Conservation (phyloP, 2,888 invertebrate species). For the Eumerus sabulonum region DNA sequence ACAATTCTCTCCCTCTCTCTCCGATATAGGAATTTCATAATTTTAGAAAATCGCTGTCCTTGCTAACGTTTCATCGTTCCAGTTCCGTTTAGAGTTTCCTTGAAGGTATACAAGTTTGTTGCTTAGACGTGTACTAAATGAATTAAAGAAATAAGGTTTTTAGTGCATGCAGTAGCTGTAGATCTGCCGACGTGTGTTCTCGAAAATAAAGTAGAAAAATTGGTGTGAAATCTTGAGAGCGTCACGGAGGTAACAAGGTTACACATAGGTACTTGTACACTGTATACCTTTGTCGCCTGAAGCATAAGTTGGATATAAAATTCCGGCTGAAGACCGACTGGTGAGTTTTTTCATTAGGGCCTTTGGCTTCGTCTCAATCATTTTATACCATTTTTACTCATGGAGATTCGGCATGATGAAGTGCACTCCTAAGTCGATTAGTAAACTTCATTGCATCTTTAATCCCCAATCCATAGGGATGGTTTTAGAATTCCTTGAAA, state of each 20-base stretch:
- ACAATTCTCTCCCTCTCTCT: conserved; percentile 12
- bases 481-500: too few species aligned
- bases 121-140: neutral
- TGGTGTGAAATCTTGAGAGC: neutral
- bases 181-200: conserved; percentile 4
- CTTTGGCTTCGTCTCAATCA: too few species aligned
- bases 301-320: conserved; percentile 4
- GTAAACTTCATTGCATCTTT: too few species aligned
- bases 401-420: too few species aligned
- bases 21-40: conserved; percentile 30
- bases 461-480: too few species aligned
- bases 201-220: conserved; percentile 9
- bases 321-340: conserved; percentile 17
- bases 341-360: conserved; percentile 8
- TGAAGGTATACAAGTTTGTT: conserved; percentile 51
- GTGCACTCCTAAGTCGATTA: too few species aligned
- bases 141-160: conserved; percentile 15
- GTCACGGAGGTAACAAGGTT: neutral
- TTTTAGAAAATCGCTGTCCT: conserved; percentile 56
- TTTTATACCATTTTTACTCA: too few species aligned
- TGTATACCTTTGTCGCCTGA: too few species aligned
- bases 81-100: conserved; percentile 57
- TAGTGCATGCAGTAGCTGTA: too few species aligned
- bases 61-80: conserved; percentile 20
- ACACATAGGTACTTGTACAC: too few species aligned